phyloP scores from a whole-genome alignment of 2,797 vertebrate genomes.

The Falco naumanni region DNA sequence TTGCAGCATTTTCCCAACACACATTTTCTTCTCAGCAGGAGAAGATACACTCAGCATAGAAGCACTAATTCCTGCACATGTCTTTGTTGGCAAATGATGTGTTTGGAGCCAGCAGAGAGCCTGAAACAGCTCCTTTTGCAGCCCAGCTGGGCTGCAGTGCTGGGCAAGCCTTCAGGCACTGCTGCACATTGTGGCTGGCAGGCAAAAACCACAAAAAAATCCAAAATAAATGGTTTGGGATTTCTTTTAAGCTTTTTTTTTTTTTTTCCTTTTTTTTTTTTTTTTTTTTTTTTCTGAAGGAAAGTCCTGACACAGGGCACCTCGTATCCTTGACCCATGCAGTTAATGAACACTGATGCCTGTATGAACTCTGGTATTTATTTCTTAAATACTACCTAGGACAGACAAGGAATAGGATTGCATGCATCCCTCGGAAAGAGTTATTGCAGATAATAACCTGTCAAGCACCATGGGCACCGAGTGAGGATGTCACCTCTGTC shows the following conservation, averaged over 20 bases:
- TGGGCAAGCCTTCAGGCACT: neutral
- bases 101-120: neutral
- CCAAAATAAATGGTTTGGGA: neutral
- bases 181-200: neutral
- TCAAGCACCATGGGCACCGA: neutral
- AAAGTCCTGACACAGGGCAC: neutral
- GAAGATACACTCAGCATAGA: neutral
- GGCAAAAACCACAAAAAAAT: neutral
- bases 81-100: neutral
- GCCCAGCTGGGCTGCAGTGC: neutral
- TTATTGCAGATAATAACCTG: rapidly evolving
- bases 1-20: neutral
- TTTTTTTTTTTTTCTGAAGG: neutral
- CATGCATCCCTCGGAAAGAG: neutral
- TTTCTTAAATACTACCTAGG: neutral
- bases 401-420: neutral
- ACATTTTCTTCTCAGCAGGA: neutral
- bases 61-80: neutral
- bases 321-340: neutral
- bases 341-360: neutral
- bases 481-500: neutral
- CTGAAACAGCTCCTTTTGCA: neutral
- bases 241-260: neutral
- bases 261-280: neutral
- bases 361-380: neutral